These are phyloP conservation scores for Pentalonia nigronervosa DNA, from an alignment of 1,140 invertebrate genomes.

Conservation along the genomic window DNA sequence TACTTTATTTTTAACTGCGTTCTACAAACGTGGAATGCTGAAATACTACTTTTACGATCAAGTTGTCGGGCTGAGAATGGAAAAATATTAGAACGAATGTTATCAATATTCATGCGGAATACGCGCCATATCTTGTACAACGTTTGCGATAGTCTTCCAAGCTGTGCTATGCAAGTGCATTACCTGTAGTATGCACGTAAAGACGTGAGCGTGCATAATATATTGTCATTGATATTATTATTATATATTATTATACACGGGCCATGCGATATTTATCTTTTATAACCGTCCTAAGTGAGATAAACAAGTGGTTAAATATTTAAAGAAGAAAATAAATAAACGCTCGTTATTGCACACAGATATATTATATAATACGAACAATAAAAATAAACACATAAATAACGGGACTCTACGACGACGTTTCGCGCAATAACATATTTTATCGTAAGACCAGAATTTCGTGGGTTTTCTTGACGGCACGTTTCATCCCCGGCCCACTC, in stretches of 20 bases:
- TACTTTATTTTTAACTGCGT: not conserved
- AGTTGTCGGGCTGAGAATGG: not conserved
- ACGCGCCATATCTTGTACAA: not conserved
- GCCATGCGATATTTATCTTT: slow-evolving; percentile 5
- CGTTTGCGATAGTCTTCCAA: not conserved
- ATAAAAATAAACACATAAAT: slow-evolving; percentile 35
- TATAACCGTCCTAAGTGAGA: slow-evolving; percentile 9
- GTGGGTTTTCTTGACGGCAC: not conserved
- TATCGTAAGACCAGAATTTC: slow-evolving; percentile 13
- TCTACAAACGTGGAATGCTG: not conserved
- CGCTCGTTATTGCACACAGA: not conserved
- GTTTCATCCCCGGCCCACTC: not conserved
- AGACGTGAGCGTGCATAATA: not conserved
- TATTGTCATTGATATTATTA: slow-evolving; percentile 4
- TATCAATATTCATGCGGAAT: not conserved
- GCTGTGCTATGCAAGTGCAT: not conserved
- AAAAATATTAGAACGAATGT: not conserved
- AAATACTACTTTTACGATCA: not conserved
- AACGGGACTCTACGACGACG: not conserved
- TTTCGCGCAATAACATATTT: slow-evolving; percentile 12
- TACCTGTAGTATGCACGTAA: not conserved
- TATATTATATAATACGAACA: not conserved
- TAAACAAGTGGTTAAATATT: slow-evolving; percentile 32
- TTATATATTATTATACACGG: not conserved
- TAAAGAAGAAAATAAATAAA: slow-evolving; percentile 1